Conservation (phyloP, 2,797 vertebrate genomes). For the Echeneis naucrates region DNA sequence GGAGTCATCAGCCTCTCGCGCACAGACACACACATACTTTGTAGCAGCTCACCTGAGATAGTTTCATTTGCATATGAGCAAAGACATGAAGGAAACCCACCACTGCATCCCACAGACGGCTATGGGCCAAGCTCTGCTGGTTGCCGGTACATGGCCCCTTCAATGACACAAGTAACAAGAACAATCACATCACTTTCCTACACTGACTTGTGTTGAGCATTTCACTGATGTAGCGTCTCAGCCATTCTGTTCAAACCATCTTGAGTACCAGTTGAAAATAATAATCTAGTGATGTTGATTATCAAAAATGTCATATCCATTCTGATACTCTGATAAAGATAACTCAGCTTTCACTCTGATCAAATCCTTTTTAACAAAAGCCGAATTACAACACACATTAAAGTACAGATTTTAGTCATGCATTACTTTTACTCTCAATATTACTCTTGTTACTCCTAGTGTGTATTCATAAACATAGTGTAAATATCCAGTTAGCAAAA, state of each 20-base stretch:
- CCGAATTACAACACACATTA: no score
- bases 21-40: no score
- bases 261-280: background rate
- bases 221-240: background rate
- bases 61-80: constrained; percentile 98
- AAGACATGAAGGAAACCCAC: constrained; percentile 97
- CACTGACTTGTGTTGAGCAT: background rate
- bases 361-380: no score
- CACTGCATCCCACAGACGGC: constrained; percentile 95
- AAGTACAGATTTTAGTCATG: no score
- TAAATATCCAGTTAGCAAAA: no score
- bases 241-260: background rate
- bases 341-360: no score
- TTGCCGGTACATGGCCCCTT: constrained; percentile 97
- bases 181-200: background rate
- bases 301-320: no score
- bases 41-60: constrained; percentile 89
- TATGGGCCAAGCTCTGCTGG: constrained; percentile 96
- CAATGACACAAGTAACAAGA: background rate
- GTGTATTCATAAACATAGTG: no score
- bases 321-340: no score
- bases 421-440: no score
- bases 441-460: no score
- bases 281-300: background rate
- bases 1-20: no score